Percentiles rank a stretch among this genome's conserved stretches.
Conservation (phyloP, 2,888 invertebrate species). For the Neuroscelio doddi region DNA sequence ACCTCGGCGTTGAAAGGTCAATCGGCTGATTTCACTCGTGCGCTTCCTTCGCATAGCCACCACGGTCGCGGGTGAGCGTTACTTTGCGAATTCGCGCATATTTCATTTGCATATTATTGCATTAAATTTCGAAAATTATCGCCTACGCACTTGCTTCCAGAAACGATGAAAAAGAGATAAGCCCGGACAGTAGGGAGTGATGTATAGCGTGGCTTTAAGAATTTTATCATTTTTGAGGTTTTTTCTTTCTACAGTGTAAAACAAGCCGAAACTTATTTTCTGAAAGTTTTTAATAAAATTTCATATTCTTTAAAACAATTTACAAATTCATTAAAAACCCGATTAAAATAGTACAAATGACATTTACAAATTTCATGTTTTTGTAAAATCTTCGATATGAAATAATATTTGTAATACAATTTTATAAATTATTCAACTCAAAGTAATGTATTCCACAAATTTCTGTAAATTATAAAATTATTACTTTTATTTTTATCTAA, state of each 20-base stretch:
- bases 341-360: no score
- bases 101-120: slow-evolving; percentile 47
- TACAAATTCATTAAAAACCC: no score
- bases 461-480: no score
- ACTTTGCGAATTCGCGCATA: slow-evolving; percentile 49
- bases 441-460: no score
- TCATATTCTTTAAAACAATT: no score
- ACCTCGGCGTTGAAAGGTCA: slow-evolving; percentile 64
- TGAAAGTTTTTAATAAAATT: no score
- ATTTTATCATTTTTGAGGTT: no score
- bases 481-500: no score
- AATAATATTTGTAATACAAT: no score
- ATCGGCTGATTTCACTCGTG: slow-evolving; percentile 70
- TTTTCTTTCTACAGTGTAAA: neutral
- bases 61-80: slow-evolving; percentile 52
- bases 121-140: slow-evolving; percentile 46
- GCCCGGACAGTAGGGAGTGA: neutral
- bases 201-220: neutral
- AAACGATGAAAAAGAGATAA: slow-evolving; percentile 13
- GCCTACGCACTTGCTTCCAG: slow-evolving; percentile 30
- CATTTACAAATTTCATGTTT: no score
- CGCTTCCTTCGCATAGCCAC: slow-evolving; percentile 60
- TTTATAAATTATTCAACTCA: no score
- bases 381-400: no score
- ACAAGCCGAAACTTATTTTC: neutral